Evolutionary conservation across 2,888 invertebrate species (phyloP), one percentile per base, ranked within the genome.

Genomic region (Charanyca ferruginea): DNA sequence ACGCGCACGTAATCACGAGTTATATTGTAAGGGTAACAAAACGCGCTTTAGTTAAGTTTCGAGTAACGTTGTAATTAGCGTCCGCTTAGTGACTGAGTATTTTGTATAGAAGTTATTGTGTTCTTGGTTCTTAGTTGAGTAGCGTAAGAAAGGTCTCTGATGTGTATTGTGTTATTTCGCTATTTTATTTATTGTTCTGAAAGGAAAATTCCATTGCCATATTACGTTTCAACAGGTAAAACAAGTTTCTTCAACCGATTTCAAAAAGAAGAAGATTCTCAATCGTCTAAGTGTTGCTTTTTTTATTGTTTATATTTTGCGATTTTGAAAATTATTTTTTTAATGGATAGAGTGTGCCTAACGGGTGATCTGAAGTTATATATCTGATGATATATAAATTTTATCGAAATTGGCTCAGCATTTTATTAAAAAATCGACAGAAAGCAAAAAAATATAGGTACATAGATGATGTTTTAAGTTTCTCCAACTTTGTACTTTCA

Each of bases 11-110:
- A 80, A 80, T 80, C 76, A 70, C 73, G 66, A 80, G 66, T 76
- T 79, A 79, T 78, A 80, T 70, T 80, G 76, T 78, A 69, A 53
- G 78, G 66, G 81, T 72, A 70, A 81, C 80, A 49, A 67, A 74
- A 75, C 75, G 77, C 66, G 72, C 52, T 66, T 77, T 66, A 74
- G 74, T 81, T 81, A 72, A 66, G 72, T 72, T 74, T 77, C 49
- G 53, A 77, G 65, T 68, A 77, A 80, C 80, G 79, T 74, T 60
- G 74, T 80, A 81, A 80, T 80, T 80, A 77, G 74, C 69, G 69
- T 77, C 73, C 66, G 76, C 69, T 79, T 66, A 68, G 68, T 75
- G 63, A 64, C 68, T 61, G 58, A 66, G 66, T 69, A 65, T 66
- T 72, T 73, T 77, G 71, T 71, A 68, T 74, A 64, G 58, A 22